phyloP scores from a whole-genome alignment of 2,797 vertebrate genomes.

The Enteromius treurensis region DNA sequence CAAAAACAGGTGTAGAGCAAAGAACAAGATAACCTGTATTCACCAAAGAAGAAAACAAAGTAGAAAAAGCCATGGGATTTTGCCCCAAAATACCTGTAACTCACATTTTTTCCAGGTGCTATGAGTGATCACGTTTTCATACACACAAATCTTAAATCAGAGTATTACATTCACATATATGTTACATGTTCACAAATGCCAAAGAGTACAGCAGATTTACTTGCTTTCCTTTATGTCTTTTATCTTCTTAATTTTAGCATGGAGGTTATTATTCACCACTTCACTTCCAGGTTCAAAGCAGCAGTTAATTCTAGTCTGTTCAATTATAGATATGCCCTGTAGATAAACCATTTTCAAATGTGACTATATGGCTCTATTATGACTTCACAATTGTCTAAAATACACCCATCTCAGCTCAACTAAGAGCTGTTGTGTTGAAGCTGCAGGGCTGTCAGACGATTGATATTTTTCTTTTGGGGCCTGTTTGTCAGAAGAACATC shows the following conservation, averaged over 20 bases:
- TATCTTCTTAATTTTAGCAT: neutral
- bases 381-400: conserved; percentile 25
- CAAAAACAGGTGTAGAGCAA: neutral
- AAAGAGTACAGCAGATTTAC: conserved; percentile 2
- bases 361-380: conserved; percentile 27
- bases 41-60: neutral
- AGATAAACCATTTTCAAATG: conserved; percentile 38
- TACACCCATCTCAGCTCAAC: conserved; percentile 17
- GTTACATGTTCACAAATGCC: neutral
- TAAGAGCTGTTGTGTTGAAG: conserved; percentile 8
- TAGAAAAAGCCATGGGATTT: neutral
- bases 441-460: conserved; percentile 18
- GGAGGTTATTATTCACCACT: conserved; percentile 18
- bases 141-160: neutral
- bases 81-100: neutral
- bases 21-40: neutral
- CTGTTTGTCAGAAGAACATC: conserved; percentile 21
- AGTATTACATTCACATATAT: neutral
- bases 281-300: conserved; percentile 20
- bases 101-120: neutral
- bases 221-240: conserved; percentile 2
- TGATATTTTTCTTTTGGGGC: conserved; percentile 34
- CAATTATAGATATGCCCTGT: conserved; percentile 34
- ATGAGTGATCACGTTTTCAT: neutral
- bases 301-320: conserved; percentile 29